Percentiles rank a stretch among this genome's conserved stretches.
Conservation (phyloP, 2,113 vertebrate species). For the Catharus fuscescens region DNA sequence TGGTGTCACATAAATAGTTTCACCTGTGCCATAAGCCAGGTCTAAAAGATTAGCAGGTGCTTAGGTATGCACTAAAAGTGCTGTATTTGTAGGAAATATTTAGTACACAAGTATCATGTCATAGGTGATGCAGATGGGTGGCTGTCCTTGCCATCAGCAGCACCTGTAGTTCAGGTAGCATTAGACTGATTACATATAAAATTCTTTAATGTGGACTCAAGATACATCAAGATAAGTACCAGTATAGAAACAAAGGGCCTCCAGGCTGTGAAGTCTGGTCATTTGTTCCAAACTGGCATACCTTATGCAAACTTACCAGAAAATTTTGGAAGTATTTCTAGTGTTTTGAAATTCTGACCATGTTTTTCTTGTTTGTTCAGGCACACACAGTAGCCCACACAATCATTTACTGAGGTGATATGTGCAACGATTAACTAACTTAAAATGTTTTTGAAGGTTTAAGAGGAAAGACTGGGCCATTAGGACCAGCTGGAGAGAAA, state of each 20-base stretch:
- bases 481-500: constrained; percentile 87
- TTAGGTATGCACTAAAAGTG: neutral
- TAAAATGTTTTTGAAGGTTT: constrained; percentile 82
- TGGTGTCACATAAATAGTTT: neutral
- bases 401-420: neutral
- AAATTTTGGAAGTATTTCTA: neutral
- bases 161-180: neutral
- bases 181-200: neutral
- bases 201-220: neutral
- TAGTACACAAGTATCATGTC: neutral
- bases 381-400: constrained; percentile 6
- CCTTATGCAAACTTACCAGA: neutral
- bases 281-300: neutral
- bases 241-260: neutral
- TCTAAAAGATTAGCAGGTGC: neutral
- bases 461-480: constrained; percentile 87
- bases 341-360: neutral
- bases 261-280: neutral
- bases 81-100: neutral
- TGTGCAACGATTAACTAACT: constrained; percentile 31
- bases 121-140: neutral
- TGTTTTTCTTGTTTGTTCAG: constrained; percentile 4
- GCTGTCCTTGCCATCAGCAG: neutral
- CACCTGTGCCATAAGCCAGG: neutral
- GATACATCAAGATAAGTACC: neutral